Percentiles rank a stretch among this genome's conserved stretches.
Conservation (phyloP, 1,140 invertebrate species). For the Meloidogyne chitwoodi region DNA sequence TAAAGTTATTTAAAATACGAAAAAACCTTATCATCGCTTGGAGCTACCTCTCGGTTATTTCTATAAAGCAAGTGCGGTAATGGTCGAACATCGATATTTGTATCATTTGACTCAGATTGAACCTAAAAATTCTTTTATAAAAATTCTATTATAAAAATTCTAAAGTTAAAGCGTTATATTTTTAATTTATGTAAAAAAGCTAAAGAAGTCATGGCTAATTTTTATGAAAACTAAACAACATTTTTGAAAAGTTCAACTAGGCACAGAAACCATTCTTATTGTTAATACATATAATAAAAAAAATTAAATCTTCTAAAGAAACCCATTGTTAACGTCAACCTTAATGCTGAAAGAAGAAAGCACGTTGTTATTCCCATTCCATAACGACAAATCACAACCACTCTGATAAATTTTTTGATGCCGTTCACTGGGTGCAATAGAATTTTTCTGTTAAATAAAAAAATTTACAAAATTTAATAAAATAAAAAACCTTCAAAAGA, state of each 20-base stretch:
- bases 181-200: too few species aligned
- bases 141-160: too few species aligned
- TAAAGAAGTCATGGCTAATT: too few species aligned
- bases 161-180: too few species aligned
- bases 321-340: not conserved
- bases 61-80: not conserved
- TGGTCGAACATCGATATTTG: not conserved
- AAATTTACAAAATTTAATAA: not conserved
- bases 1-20: too few species aligned
- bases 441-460: not conserved
- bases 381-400: not conserved
- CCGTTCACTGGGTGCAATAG: not conserved
- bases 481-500: constrained; percentile 20
- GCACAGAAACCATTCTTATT: too few species aligned
- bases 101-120: not conserved
- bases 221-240: too few species aligned
- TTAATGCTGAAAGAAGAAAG: not conserved
- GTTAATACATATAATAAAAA: too few species aligned
- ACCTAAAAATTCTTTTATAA: not conserved
- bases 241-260: too few species aligned
- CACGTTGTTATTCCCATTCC: not conserved
- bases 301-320: too few species aligned
- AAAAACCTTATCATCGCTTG: not conserved
- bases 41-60: not conserved
- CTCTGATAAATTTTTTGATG: not conserved